These are phyloP conservation scores for Prosapia bicincta DNA, from an alignment of 2,888 invertebrate species.

Conservation along the genomic window DNA sequence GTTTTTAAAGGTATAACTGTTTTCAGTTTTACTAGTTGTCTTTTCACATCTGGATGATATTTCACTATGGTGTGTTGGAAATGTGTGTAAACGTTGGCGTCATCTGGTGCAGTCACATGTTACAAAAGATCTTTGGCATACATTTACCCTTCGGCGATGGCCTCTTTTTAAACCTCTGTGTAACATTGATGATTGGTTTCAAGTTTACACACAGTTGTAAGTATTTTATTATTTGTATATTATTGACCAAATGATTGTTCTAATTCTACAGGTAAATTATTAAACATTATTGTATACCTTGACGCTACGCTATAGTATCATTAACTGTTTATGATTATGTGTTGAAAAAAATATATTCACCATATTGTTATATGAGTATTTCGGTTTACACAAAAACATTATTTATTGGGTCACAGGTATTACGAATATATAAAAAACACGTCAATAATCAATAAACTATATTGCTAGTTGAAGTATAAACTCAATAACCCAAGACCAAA, in stretches of 20 bases:
- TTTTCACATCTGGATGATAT: slow-evolving; percentile 90
- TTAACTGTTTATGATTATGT: slow-evolving; percentile 72
- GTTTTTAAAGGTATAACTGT: slow-evolving; percentile 20
- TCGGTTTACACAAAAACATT: too few relatives aligned
- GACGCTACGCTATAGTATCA: slow-evolving; percentile 83
- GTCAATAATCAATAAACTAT: too few relatives aligned
- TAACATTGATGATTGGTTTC: slow-evolving; percentile 73
- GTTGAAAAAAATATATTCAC: slow-evolving; percentile 70
- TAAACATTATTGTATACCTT: slow-evolving; percentile 86
- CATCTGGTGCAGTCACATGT: slow-evolving; percentile 75
- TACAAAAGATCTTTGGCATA: slow-evolving; percentile 74
- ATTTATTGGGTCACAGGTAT: too few relatives aligned
- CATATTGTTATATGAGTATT: too few relatives aligned
- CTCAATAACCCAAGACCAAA: too few relatives aligned
- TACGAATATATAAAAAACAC: too few relatives aligned
- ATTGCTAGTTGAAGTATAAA: too few relatives aligned
- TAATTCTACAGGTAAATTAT: slow-evolving; percentile 88
- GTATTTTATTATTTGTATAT: slow-evolving; percentile 58
- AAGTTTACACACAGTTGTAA: slow-evolving; percentile 57
- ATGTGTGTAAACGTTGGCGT: slow-evolving; percentile 83
- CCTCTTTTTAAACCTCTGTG: slow-evolving; percentile 78
- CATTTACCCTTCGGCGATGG: slow-evolving; percentile 75
- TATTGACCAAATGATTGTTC: too few relatives aligned
- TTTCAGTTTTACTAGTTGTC: slow-evolving; percentile 74
- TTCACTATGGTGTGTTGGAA: slow-evolving; percentile 83